Percentiles rank a stretch among this genome's conserved stretches.
These are phyloP conservation scores for Apodemia duryi DNA, from an alignment of 2,888 invertebrate species.

Conservation along the genomic window DNA sequence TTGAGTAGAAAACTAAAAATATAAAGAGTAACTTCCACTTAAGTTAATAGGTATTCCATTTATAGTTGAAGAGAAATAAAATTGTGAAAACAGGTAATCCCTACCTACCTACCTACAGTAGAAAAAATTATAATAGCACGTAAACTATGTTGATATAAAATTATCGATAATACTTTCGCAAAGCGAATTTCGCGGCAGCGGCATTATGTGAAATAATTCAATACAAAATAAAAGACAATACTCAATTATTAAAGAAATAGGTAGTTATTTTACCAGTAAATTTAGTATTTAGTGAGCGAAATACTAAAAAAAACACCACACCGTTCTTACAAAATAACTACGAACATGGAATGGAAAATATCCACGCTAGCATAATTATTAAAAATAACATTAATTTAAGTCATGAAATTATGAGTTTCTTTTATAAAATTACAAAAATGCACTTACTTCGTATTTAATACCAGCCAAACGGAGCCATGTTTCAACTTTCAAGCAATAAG, in stretches of 20 bases:
- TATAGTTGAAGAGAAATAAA: background rate
- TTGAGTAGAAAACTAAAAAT: background rate
- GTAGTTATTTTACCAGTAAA: background rate
- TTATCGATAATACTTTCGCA: slow-evolving; percentile 32
- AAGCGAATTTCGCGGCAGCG: slow-evolving; percentile 36
- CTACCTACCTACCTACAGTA: background rate
- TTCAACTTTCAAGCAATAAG: slow-evolving; percentile 97
- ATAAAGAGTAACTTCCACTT: background rate
- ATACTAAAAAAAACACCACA: slow-evolving; percentile 15
- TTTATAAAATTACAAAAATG: slow-evolving; percentile 21
- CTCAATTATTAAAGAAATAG: background rate
- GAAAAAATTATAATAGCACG: background rate
- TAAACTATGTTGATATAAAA: background rate
- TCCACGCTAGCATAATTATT: slow-evolving; percentile 37
- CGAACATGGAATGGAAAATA: slow-evolving; percentile 33
- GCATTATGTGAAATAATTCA: slow-evolving; percentile 17
- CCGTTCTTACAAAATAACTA: slow-evolving; percentile 22
- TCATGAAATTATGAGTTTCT: slow-evolving; percentile 18
- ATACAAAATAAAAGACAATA: background rate
- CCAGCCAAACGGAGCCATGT: slow-evolving; percentile 95
- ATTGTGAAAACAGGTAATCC: background rate
- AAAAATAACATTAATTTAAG: slow-evolving; percentile 20
- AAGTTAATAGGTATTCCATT: background rate
- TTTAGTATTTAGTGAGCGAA: background rate
- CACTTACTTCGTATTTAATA: slow-evolving; percentile 94